A percentile compares a stretch with the other conserved stretches of the same genome.
Evolutionary conservation across 2,888 invertebrate species (phyloP).

Genomic region (Synergus gifuensis): DNA sequence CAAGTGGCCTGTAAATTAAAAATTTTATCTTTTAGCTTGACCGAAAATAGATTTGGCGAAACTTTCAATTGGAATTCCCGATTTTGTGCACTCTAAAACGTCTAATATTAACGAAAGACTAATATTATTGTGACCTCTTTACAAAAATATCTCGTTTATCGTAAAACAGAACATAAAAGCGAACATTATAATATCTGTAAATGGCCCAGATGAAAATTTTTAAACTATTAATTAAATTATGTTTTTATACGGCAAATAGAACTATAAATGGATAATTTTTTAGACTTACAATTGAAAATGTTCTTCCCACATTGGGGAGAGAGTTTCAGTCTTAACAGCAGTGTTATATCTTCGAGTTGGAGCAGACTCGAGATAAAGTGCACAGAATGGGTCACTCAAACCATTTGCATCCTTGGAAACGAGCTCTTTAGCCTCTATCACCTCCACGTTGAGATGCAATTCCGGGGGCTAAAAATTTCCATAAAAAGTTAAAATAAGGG

Average conservation of each 20-base stretch:
- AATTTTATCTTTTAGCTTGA: background rate
- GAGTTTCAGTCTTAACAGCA: constrained; percentile 92
- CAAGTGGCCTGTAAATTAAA: constrained; percentile 83
- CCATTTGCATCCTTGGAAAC: constrained; percentile 93
- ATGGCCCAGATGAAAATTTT: background rate
- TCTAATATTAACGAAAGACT: background rate
- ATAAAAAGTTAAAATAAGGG: background rate
- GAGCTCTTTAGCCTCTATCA: constrained; percentile 92
- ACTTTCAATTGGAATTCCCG: background rate
- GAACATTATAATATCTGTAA: too few species aligned
- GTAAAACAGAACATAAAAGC: background rate
- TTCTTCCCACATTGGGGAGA: constrained; percentile 97
- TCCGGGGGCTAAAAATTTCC: constrained; percentile 84
- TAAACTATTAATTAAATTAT: background rate
- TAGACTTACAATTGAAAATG: constrained; percentile 94
- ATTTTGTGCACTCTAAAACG: background rate
- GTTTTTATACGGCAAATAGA: background rate
- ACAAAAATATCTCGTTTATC: constrained; percentile 10
- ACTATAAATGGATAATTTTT: background rate
- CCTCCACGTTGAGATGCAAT: constrained; percentile 90
- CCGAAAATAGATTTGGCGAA: too few species aligned
- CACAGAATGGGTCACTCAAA: constrained; percentile 98
- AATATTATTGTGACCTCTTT: constrained; percentile 12
- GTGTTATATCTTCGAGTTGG: constrained; percentile 91
- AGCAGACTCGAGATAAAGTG: constrained; percentile 90